Evolutionary conservation across 1,140 invertebrate species (phyloP).

Genomic region (Drosophila funebris): DNA sequence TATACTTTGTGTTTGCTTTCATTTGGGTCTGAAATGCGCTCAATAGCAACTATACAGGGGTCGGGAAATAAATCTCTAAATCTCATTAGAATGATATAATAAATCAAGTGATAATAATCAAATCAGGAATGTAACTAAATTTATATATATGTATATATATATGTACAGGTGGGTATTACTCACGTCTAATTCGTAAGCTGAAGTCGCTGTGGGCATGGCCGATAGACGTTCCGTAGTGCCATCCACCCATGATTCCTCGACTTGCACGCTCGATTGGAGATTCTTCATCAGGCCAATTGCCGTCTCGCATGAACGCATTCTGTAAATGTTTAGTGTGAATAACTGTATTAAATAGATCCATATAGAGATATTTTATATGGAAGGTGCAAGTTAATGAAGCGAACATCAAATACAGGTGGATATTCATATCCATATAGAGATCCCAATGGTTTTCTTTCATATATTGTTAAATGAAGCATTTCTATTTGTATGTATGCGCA

Average conservation of each 20-base stretch:
- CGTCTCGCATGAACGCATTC: slow-evolving; percentile 93
- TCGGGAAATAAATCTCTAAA: slow-evolving; percentile 18
- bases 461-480: no score
- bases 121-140: slow-evolving; percentile 33
- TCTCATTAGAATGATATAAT: slow-evolving; percentile 36
- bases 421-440: background rate
- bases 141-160: background rate
- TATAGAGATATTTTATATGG: background rate
- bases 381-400: slow-evolving; percentile 21
- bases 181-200: slow-evolving; percentile 83
- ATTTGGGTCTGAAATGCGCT: slow-evolving; percentile 12
- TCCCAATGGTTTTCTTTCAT: background rate
- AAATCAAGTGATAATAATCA: slow-evolving; percentile 34
- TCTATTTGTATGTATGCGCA: no score
- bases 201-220: slow-evolving; percentile 82
- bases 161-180: slow-evolving; percentile 51
- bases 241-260: slow-evolving; percentile 94
- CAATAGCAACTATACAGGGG: slow-evolving; percentile 53
- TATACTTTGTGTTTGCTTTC: slow-evolving; percentile 73
- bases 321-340: slow-evolving; percentile 81
- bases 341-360: slow-evolving; percentile 8
- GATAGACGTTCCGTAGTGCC: slow-evolving; percentile 85
- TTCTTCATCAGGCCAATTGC: slow-evolving; percentile 93
- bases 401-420: slow-evolving; percentile 32
- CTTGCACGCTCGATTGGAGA: slow-evolving; percentile 93